Evolutionary conservation across 2,888 invertebrate species (phyloP).

Genomic region (Melipona beecheii): DNA sequence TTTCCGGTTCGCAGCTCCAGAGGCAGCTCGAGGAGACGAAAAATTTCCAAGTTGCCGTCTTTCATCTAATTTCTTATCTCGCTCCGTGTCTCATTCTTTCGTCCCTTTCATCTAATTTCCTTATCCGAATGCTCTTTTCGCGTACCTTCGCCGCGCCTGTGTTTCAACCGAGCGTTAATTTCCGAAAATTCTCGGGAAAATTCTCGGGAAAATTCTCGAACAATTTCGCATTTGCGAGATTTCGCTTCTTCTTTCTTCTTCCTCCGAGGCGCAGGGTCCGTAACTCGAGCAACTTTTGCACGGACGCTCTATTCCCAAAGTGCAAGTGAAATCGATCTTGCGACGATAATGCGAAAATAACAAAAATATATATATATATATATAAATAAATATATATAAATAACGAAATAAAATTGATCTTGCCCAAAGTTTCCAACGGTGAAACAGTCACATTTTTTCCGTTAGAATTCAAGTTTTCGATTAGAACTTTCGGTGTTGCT

Average conservation of each 20-base stretch:
- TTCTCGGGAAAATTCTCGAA: too few relatives aligned
- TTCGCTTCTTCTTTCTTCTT: neutral
- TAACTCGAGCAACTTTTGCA: neutral
- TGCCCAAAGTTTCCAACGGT: neutral
- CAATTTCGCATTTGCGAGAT: neutral
- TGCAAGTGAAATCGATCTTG: too few relatives aligned
- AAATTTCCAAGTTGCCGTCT: neutral
- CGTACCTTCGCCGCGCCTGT: neutral
- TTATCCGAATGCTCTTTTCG: neutral
- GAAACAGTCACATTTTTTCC: too few relatives aligned
- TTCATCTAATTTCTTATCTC: neutral
- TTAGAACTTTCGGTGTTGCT: too few relatives aligned
- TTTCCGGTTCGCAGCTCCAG: neutral
- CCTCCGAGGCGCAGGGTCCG: neutral
- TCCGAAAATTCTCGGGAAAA: too few relatives aligned
- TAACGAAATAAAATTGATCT: neutral
- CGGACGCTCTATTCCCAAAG: neutral
- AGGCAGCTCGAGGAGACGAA: neutral
- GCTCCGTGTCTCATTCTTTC: neutral
- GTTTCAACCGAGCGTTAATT: neutral
- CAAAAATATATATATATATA: neutral
- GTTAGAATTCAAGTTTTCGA: too few relatives aligned
- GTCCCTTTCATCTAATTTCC: neutral
- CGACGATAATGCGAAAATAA: too few relatives aligned
- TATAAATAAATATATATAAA: neutral